phyloP scores from a whole-genome alignment of 1,140 invertebrate genomes.

The Drosophila prosaltans region DNA sequence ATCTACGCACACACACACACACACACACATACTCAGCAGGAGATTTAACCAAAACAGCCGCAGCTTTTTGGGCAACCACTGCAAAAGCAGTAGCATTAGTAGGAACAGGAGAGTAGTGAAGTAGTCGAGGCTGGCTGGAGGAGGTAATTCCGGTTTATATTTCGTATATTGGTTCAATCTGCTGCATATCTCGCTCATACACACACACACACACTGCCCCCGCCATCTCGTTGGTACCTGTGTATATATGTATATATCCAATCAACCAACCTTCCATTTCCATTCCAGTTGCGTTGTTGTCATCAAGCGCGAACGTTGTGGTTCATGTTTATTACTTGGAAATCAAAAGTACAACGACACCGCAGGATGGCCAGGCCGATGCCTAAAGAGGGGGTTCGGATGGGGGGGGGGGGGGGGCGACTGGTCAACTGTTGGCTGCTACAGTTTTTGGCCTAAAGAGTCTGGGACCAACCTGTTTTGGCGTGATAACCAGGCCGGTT shows the following conservation, averaged over 20 bases:
- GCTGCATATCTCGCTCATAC: neutral
- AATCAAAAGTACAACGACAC: slow-evolving; percentile 75
- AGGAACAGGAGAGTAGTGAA: neutral
- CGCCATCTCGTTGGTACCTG: neutral
- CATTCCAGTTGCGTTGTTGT: slow-evolving; percentile 55
- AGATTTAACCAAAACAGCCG: slow-evolving; percentile 6
- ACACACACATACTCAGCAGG: slow-evolving; percentile 1
- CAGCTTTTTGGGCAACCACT: slow-evolving; percentile 8
- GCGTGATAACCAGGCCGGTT: slow-evolving; percentile 55
- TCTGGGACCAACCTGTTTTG: slow-evolving; percentile 63
- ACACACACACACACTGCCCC: neutral
- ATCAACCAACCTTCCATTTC: neutral
- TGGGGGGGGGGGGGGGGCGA: neutral
- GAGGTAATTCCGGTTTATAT: slow-evolving; percentile 13
- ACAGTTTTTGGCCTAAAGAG: slow-evolving; percentile 74
- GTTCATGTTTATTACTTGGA: slow-evolving; percentile 70
- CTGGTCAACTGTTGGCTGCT: slow-evolving; percentile 38
- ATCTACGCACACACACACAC: neutral
- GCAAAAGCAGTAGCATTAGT: neutral
- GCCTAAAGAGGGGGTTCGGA: neutral
- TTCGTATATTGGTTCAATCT: slow-evolving; percentile 1
- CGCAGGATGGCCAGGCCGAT: slow-evolving; percentile 44
- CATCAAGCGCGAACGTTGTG: slow-evolving; percentile 13
- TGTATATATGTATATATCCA: neutral
- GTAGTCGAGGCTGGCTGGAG: neutral